Conservation (phyloP, 2,888 invertebrate genomes). For the Arctia plantaginis region DNA sequence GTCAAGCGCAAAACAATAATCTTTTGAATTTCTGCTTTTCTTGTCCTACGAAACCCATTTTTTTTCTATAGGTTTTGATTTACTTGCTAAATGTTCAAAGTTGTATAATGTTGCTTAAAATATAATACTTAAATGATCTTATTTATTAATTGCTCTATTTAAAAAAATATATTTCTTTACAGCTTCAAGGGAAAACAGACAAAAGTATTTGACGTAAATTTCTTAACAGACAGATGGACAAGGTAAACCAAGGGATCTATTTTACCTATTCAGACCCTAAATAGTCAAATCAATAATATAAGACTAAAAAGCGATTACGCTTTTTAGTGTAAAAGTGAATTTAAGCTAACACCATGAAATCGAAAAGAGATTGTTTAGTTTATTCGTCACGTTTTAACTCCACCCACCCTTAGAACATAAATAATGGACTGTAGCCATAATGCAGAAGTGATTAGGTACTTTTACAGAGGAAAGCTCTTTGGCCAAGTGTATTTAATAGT, state of each 20-base stretch:
- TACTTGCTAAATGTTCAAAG: neutral
- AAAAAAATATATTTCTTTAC: neutral
- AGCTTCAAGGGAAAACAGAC: neutral
- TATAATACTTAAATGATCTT: neutral
- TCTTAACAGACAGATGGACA: neutral
- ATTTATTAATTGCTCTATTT: too few species aligned
- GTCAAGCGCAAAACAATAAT: neutral
- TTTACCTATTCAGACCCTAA: neutral
- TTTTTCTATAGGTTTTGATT: neutral
- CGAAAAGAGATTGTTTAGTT: slow-evolving; percentile 34
- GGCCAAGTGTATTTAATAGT: neutral
- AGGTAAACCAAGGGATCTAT: neutral
- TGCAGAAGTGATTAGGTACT: neutral
- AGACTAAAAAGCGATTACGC: too few species aligned
- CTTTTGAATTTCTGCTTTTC: neutral
- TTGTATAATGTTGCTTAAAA: neutral
- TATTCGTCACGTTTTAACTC: slow-evolving; percentile 20
- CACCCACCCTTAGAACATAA: slow-evolving; percentile 38
- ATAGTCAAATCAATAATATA: neutral
- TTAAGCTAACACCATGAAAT: slow-evolving; percentile 18
- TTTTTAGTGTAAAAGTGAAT: neutral
- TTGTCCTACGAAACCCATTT: neutral
- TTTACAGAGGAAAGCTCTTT: slow-evolving; percentile 1
- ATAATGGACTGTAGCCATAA: slow-evolving; percentile 37
- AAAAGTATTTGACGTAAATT: neutral